These are phyloP conservation scores for Geophilus truncorum DNA, from an alignment of 2,888 invertebrate genomes.

Conservation along the genomic window DNA sequence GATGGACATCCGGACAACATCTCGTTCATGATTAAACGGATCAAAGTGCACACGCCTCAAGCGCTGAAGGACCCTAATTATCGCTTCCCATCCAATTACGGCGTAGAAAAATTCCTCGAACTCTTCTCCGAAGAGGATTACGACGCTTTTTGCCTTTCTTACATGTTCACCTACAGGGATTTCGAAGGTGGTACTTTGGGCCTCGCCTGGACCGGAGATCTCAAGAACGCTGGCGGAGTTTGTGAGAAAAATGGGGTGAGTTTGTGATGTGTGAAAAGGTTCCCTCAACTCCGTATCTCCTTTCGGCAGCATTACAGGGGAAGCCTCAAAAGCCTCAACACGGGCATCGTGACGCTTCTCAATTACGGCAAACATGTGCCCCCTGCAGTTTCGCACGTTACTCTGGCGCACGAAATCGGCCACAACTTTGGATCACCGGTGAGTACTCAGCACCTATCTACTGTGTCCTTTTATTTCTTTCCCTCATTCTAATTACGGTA, in stretches of 20 bases:
- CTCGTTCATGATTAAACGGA: slow-evolving; percentile 91
- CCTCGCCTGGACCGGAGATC: slow-evolving; percentile 94
- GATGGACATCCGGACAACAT: slow-evolving; percentile 88
- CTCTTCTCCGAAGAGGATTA: slow-evolving; percentile 97
- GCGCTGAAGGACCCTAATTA: slow-evolving; percentile 79
- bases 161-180: slow-evolving; percentile 96
- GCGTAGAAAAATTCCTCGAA: slow-evolving; percentile 96
- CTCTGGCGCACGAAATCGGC: slow-evolving; percentile 97
- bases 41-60: slow-evolving; percentile 84
- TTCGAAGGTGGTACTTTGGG: slow-evolving; percentile 95
- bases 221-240: slow-evolving; percentile 94
- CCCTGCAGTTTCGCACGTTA: slow-evolving; percentile 96
- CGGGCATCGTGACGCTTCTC: slow-evolving; percentile 92
- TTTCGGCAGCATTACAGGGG: slow-evolving; percentile 76
- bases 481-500: no score
- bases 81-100: slow-evolving; percentile 89
- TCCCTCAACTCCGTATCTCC: background rate
- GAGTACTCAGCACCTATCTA: slow-evolving; percentile 50
- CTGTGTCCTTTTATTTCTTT: background rate
- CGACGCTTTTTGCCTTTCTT: slow-evolving; percentile 95
- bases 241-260: slow-evolving; percentile 94
- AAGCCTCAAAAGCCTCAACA: slow-evolving; percentile 89
- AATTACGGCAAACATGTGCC: slow-evolving; percentile 98
- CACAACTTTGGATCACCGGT: slow-evolving; percentile 98
- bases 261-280: slow-evolving; percentile 38